phyloP scores from a whole-genome alignment of 1,140 invertebrate genomes.

The Ganaspis sp. region DNA sequence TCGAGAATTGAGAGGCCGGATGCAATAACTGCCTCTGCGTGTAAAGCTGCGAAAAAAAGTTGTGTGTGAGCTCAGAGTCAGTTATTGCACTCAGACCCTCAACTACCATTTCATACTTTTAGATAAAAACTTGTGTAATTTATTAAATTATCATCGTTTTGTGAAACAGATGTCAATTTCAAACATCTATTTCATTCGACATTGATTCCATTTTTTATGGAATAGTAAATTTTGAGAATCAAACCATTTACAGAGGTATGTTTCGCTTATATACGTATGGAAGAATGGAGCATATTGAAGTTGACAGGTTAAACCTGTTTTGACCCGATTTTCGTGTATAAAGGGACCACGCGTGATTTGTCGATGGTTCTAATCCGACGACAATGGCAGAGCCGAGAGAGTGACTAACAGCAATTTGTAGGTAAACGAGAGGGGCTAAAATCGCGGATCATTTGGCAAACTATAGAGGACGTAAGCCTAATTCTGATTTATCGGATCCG shows the following conservation, averaged over 20 bases:
- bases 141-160: too few relatives aligned
- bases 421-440: slow-evolving; percentile 24
- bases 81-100: too few relatives aligned
- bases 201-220: too few relatives aligned
- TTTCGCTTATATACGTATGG: not conserved
- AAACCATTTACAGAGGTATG: not conserved
- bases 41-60: too few relatives aligned
- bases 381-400: slow-evolving; percentile 15
- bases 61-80: too few relatives aligned
- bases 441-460: slow-evolving; percentile 32
- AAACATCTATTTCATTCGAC: too few relatives aligned
- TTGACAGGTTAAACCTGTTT: slow-evolving; percentile 19
- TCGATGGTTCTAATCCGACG: slow-evolving; percentile 16
- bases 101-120: too few relatives aligned
- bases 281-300: not conserved
- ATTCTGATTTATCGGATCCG: slow-evolving; percentile 50
- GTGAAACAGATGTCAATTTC: too few relatives aligned
- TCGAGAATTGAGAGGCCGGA: too few relatives aligned
- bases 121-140: too few relatives aligned
- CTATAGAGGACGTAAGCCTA: slow-evolving; percentile 36
- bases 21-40: too few relatives aligned
- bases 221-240: not conserved
- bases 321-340: slow-evolving; percentile 3
- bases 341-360: slow-evolving; percentile 15
- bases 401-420: slow-evolving; percentile 28